A percentile compares a stretch with the other conserved stretches of the same genome.
These are phyloP conservation scores for Dasypus novemcinctus DNA, from an alignment of 2,113 vertebrate genomes.

Conservation along the genomic window DNA sequence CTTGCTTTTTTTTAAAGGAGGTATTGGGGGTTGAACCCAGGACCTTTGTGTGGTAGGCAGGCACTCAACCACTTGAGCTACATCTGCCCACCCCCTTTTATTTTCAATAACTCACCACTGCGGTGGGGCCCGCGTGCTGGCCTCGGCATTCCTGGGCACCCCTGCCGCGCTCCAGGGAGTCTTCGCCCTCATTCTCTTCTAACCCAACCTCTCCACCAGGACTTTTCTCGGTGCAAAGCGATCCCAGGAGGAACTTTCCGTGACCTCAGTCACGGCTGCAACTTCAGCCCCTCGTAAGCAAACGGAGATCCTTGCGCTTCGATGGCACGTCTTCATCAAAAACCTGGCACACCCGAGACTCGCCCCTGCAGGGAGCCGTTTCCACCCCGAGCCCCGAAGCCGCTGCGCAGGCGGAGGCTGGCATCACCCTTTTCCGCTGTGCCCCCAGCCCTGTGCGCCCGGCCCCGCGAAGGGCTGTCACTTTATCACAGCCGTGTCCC, in stretches of 20 bases:
- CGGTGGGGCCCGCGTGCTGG: fast-evolving
- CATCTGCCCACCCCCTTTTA: no score
- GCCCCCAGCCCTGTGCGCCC: not conserved
- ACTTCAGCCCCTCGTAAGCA: not conserved
- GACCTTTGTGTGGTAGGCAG: no score
- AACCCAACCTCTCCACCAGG: not conserved
- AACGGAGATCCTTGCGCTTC: not conserved
- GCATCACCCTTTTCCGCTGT: not conserved
- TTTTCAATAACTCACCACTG: no score
- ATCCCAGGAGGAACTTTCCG: not conserved
- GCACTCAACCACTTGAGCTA: no score
- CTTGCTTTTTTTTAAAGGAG: no score
- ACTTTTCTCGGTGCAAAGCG: not conserved
- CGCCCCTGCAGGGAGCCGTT: not conserved
- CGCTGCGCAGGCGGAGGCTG: not conserved
- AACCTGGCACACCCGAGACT: not conserved
- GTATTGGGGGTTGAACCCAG: no score
- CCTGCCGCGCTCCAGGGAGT: fast-evolving
- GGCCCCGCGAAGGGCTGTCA: not conserved
- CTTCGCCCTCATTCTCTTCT: not conserved
- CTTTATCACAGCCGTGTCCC: not conserved
- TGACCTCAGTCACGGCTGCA: not conserved
- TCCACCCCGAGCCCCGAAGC: not conserved
- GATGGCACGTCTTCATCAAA: not conserved
- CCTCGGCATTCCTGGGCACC: fast-evolving